Evolutionary conservation across 2,113 vertebrate genomes (phyloP).

Genomic region (Gavia stellata): DNA sequence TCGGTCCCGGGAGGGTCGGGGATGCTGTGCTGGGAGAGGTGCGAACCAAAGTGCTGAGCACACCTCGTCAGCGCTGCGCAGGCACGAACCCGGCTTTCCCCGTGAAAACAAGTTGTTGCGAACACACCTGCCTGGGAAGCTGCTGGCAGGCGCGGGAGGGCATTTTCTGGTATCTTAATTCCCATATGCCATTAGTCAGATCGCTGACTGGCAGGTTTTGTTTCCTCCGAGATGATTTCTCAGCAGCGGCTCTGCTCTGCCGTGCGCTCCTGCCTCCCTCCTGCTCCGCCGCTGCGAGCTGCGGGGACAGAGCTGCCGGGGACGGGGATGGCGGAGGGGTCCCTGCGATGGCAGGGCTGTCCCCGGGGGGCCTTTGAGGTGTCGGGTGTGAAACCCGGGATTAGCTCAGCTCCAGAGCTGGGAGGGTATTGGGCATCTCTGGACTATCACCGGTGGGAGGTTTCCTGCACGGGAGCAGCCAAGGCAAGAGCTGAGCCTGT

Average conservation of each 20-base stretch:
- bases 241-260: background rate
- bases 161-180: background rate
- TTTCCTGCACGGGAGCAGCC: background rate
- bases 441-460: background rate
- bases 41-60: background rate
- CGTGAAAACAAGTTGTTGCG: rapidly evolving
- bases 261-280: background rate
- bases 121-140: background rate
- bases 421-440: background rate
- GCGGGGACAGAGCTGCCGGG: background rate
- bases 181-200: background rate
- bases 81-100: rapidly evolving
- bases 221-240: background rate
- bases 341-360: rapidly evolving
- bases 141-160: background rate
- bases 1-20: rapidly evolving
- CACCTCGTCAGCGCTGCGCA: rapidly evolving
- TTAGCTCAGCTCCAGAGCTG: background rate
- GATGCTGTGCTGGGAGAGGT: background rate
- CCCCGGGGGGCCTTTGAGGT: background rate
- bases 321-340: rapidly evolving
- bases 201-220: background rate
- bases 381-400: rapidly evolving
- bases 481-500: rapidly evolving
- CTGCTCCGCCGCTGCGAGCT: rapidly evolving